Conservation (phyloP, 1,140 invertebrate species). For the Trichonephila clavata region DNA sequence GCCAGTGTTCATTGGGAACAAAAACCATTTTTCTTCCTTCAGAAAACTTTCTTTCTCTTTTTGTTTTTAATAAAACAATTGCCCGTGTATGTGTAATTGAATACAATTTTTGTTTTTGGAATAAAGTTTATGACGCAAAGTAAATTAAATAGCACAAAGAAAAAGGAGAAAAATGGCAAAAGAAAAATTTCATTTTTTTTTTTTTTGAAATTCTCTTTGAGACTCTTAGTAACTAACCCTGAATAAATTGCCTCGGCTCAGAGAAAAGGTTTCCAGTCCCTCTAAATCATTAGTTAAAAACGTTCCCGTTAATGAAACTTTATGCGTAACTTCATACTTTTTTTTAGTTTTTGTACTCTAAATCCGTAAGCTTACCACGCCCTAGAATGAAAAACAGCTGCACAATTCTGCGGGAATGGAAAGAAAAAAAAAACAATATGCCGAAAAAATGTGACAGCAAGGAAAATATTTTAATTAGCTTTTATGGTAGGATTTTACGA, state of each 20-base stretch:
- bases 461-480: constrained; percentile 58
- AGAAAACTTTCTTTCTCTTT: not conserved
- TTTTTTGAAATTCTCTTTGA: not conserved
- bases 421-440: constrained; percentile 16
- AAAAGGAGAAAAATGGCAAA: not conserved
- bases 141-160: constrained; percentile 7
- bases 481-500: constrained; percentile 53
- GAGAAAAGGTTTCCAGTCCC: not conserved
- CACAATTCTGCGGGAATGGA: not conserved
- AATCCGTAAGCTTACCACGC: not conserved
- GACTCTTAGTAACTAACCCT: constrained; percentile 24
- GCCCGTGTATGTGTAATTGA: not conserved
- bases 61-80: not conserved
- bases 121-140: constrained; percentile 24
- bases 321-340: constrained; percentile 39
- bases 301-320: constrained; percentile 47
- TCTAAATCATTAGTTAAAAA: constrained; percentile 46
- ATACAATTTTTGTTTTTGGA: not conserved
- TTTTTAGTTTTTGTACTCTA: constrained; percentile 22
- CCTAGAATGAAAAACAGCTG: not conserved
- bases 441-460: constrained; percentile 24
- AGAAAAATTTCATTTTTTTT: not conserved
- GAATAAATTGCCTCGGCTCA: constrained; percentile 20
- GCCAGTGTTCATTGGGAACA: no score
- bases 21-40: no score